Base-by-base conservation (phyloP, 2,888 invertebrate genomes). In the Limnephilus marmoratus region DNA sequence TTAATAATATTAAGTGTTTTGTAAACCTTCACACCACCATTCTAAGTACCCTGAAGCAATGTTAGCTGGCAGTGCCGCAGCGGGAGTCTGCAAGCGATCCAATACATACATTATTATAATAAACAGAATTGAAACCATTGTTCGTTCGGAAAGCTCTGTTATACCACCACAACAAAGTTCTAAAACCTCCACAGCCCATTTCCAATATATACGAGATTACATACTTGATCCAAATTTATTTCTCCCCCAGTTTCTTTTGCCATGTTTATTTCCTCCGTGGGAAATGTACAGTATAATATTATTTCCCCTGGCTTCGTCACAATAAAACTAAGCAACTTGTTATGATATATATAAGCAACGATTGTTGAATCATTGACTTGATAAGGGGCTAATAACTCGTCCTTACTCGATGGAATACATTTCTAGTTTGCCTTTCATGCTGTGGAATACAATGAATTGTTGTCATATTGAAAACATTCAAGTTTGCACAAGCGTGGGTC, bases 41-140 rank as follows among this genome's bases (percentile, higher is more conserved):
- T 90, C 53, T 90, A 81, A 81, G 53, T 90, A 90, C 90, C 90
- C 90, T 90, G 90, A 90, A 90, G 90, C 90, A 85, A 85, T 90
- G 85, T 90, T 90, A 90, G 90, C 90, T 37, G 68, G 37, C 88
- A n/a, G 90, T 90, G 90, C 90, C 31, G 49, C 87, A 89, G 88
- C 88, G 24, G 68, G 68, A 68, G 24, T 90, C 85, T 80, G 85
- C 90, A 90, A 90, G 90, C 90, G 68, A 45, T 68, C 49, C 85
- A 37, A 53, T 85, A 85, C 85, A 86, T 86, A 82, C 29, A 49
- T 68, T 68, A 24, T 68, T 68, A 68, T 68, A 68, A 68, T 68
- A 68, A 68, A 68, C 68, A 68, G 68, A 68, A 68, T 68, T 68
- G 68, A 68, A 68, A 68, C 68, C 68, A 68, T 68, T 18, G 68